phyloP scores from a whole-genome alignment of 2,113 vertebrate genomes.

The Rhegmatorhina hoffmannsi region DNA sequence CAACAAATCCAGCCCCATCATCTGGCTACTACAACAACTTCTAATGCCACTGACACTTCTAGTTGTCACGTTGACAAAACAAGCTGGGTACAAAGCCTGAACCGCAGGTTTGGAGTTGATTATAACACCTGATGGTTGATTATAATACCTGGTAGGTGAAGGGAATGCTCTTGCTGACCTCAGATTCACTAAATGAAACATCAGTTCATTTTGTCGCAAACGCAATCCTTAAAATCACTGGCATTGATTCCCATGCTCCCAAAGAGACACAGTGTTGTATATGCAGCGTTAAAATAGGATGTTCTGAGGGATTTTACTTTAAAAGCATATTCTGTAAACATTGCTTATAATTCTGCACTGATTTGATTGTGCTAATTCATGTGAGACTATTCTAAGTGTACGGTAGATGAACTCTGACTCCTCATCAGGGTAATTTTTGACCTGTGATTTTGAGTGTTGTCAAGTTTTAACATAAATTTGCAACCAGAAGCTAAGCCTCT shows the following conservation, averaged over 20 bases:
- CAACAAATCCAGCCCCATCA: neutral
- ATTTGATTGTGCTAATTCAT: neutral
- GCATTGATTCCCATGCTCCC: rapidly evolving
- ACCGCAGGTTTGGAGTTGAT: neutral
- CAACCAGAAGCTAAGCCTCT: neutral
- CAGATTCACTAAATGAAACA: neutral
- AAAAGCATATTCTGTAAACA: neutral
- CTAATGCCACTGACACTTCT: neutral
- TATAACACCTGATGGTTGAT: neutral
- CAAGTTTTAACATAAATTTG: neutral
- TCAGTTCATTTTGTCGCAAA: neutral
- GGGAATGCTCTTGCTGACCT: neutral
- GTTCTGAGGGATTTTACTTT: neutral
- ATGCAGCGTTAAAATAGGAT: neutral
- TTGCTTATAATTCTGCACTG: neutral
- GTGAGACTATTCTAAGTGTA: neutral
- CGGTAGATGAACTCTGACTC: neutral
- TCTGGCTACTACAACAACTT: neutral
- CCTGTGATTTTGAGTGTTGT: neutral
- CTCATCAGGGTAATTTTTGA: neutral
- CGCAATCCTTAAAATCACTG: neutral
- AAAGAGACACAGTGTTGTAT: rapidly evolving
- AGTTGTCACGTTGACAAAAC: neutral
- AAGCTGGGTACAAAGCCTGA: neutral
- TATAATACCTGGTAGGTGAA: neutral